These are phyloP conservation scores for Drosophila fungiperda DNA, from an alignment of 2,888 invertebrate species.

Conservation along the genomic window DNA sequence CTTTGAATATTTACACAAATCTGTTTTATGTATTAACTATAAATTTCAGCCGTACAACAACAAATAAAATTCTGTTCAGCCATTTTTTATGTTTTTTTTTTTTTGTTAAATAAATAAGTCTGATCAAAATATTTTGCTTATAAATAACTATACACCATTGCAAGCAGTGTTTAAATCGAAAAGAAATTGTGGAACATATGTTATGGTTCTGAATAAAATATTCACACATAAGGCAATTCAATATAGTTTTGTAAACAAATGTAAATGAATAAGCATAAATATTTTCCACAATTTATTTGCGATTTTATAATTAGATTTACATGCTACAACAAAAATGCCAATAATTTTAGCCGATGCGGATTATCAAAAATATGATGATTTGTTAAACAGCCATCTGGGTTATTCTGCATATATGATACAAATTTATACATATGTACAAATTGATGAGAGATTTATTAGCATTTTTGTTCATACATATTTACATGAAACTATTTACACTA, in stretches of 20 bases:
- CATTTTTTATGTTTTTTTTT: conserved; percentile 3
- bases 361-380: conserved; percentile 36
- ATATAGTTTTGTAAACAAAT: conserved; percentile 9
- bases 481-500: conserved; percentile 70
- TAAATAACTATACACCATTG: conserved; percentile 49
- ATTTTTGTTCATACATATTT: conserved; percentile 76
- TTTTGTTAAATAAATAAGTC: conserved; percentile 12
- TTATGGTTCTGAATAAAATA: conserved; percentile 3
- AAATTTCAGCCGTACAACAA: conserved; percentile 25
- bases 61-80: conserved; percentile 26
- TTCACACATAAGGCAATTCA: conserved; percentile 12
- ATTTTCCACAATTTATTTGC: conserved; percentile 43
- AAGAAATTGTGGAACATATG: conserved; percentile 41
- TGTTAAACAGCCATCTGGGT: conserved; percentile 29
- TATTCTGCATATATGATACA: conserved; percentile 12
- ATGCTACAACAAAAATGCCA: conserved; percentile 80
- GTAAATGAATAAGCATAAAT: background rate
- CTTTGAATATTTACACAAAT: conserved; percentile 5
- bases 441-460: conserved; percentile 70
- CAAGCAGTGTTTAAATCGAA: conserved; percentile 23
- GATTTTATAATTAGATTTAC: conserved; percentile 31
- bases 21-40: background rate
- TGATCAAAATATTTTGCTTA: conserved; percentile 47
- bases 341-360: conserved; percentile 55
- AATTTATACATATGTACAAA: conserved; percentile 53